Evolutionary conservation across 2,888 invertebrate genomes (phyloP).

Genomic region (Globia sparganii): DNA sequence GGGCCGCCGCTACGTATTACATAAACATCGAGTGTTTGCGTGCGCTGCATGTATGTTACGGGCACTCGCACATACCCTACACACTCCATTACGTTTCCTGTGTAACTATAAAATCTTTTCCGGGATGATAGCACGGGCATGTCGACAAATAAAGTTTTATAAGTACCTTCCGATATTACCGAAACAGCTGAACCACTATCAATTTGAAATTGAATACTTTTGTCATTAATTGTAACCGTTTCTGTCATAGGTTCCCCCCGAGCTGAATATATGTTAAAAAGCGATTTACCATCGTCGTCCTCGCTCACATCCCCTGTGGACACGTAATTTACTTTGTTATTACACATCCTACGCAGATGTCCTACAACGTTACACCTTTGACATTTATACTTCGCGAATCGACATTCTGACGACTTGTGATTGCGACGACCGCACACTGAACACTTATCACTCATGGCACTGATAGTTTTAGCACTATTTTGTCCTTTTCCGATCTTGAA

Average conservation of each 20-base stretch:
- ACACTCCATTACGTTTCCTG: neutral
- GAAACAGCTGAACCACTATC: conserved; percentile 34
- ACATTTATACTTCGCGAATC: conserved; percentile 1
- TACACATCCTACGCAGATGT: conserved; percentile 7
- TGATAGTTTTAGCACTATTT: neutral
- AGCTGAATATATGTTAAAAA: conserved; percentile 3
- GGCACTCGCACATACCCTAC: neutral
- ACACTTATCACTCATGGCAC: neutral
- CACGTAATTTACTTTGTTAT: neutral
- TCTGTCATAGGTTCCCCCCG: conserved; percentile 13
- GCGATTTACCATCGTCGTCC: neutral
- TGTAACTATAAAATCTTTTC: conserved; percentile 5
- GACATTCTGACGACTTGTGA: neutral
- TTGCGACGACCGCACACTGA: neutral
- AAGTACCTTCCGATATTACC: neutral
- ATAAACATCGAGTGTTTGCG: neutral
- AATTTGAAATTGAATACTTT: conserved; percentile 14
- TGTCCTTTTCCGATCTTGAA: neutral
- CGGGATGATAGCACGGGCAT: neutral
- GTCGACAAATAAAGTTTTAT: neutral
- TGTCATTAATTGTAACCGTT: neutral
- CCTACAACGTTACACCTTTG: neutral
- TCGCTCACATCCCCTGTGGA: neutral
- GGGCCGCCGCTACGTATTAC: neutral
- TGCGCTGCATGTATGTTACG: neutral